Conservation (phyloP, 1,140 invertebrate species). For the Archegozetes longisetosus region DNA sequence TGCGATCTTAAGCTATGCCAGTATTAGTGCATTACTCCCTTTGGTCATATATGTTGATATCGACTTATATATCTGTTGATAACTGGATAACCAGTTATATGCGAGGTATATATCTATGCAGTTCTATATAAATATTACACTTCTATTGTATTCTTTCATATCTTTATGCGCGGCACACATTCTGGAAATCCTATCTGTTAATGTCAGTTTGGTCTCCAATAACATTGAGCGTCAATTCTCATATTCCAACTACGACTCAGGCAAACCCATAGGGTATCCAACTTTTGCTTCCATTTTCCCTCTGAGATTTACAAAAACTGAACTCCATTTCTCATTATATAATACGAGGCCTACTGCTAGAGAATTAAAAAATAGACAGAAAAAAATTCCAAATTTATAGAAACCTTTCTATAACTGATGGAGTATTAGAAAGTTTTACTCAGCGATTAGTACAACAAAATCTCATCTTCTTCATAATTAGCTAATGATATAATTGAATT, state of each 20-base stretch:
- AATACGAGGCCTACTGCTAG: too few relatives aligned
- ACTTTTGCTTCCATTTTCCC: not conserved
- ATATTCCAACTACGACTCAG: not conserved
- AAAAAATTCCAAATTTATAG: too few relatives aligned
- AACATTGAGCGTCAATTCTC: not conserved
- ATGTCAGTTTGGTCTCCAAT: not conserved
- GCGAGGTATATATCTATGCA: not conserved
- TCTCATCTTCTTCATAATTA: too few relatives aligned
- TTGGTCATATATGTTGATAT: not conserved
- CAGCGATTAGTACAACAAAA: too few relatives aligned
- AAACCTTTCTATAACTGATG: too few relatives aligned
- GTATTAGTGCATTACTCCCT: not conserved
- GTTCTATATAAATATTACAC: not conserved
- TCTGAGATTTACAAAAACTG: not conserved
- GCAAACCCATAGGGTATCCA: not conserved
- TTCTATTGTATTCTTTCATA: not conserved
- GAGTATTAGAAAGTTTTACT: too few relatives aligned
- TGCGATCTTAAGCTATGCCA: not conserved
- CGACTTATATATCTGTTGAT: not conserved
- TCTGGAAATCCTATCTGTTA: not conserved
- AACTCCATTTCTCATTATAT: not conserved
- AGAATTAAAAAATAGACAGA: too few relatives aligned
- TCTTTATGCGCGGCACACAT: not conserved
- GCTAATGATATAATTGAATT: too few relatives aligned
- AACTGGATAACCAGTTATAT: not conserved